Percentiles rank a stretch among this genome's conserved stretches.
Evolutionary conservation across 2,113 vertebrate species (phyloP).

Genomic region (Rostratula benghalensis): DNA sequence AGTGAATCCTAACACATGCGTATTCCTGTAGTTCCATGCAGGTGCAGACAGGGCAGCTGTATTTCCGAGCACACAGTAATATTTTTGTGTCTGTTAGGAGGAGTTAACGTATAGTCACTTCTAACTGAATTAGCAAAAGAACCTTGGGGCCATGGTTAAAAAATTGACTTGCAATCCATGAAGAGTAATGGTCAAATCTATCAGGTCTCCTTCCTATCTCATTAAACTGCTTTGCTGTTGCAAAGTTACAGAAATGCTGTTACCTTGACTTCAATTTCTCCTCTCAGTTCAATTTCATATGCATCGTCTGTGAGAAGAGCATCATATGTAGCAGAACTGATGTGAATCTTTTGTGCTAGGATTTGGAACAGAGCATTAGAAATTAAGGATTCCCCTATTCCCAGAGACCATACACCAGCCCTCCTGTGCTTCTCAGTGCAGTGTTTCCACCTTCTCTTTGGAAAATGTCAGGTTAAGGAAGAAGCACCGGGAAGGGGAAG

Average conservation of each 20-base stretch:
- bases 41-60: not conserved
- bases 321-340: constrained; percentile 84
- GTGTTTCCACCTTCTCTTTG: not conserved
- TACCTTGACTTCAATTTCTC: constrained; percentile 92
- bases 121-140: not conserved
- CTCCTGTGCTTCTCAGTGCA: not conserved
- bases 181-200: not conserved
- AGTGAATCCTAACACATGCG: not conserved
- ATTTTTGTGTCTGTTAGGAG: accelerated
- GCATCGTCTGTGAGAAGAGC: constrained; percentile 83
- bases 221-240: not conserved
- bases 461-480: not conserved
- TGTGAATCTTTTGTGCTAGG: constrained; percentile 87
- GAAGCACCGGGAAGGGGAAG: not conserved
- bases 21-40: not conserved
- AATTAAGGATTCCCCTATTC: not conserved
- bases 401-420: not conserved
- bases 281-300: constrained; percentile 85
- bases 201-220: not conserved
- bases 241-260: not conserved
- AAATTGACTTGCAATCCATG: not conserved
- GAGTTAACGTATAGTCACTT: not conserved
- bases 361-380: not conserved
- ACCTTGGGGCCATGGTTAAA: not conserved
- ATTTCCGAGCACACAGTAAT: not conserved